phyloP scores from a whole-genome alignment of 2,113 vertebrate species.

The Stercorarius parasiticus region DNA sequence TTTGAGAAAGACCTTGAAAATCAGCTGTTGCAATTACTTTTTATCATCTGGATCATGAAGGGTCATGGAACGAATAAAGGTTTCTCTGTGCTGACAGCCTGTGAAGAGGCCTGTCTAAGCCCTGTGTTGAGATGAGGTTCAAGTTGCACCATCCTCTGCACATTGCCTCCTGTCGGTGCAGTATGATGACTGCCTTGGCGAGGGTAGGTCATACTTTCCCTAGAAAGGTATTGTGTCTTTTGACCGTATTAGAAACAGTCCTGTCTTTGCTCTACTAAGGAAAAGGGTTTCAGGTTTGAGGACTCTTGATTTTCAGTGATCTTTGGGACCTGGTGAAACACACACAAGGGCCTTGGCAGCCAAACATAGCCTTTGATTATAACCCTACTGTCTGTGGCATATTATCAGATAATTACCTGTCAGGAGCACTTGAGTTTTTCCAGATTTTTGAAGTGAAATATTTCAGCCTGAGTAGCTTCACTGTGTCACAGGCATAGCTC shows the following conservation, averaged over 20 bases:
- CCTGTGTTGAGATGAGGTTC: not conserved
- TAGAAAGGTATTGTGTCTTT: not conserved
- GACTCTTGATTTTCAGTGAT: not conserved
- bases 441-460: not conserved
- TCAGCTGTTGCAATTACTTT: not conserved
- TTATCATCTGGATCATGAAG: not conserved
- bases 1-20: not conserved
- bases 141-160: not conserved
- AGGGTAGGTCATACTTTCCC: not conserved
- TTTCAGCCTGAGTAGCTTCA: not conserved
- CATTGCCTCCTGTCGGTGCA: accelerated
- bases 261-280: not conserved
- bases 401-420: not conserved
- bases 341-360: not conserved
- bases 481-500: not conserved
- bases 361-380: not conserved
- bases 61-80: not conserved
- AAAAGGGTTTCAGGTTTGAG: not conserved
- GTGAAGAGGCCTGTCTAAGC: not conserved
- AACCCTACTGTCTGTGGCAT: not conserved
- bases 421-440: not conserved
- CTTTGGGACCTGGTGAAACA: not conserved
- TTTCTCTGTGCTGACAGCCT: not conserved
- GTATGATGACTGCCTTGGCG: not conserved
- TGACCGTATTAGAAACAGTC: not conserved